phyloP scores from a whole-genome alignment of 30 jellyfish, hydroid and myxozoan species.

The Pelagia noctiluca region DNA sequence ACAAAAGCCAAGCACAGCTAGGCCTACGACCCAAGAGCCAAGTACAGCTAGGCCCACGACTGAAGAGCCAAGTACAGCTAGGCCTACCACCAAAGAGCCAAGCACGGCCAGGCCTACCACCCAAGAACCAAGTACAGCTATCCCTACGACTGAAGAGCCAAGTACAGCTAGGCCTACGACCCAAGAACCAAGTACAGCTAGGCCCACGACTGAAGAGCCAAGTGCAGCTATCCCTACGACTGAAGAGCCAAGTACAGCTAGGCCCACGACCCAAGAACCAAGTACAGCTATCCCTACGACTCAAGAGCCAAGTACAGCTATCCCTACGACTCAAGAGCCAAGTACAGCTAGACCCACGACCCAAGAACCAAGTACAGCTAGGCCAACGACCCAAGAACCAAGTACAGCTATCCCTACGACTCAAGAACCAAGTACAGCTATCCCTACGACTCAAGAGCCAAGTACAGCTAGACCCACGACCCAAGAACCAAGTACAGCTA shows the following conservation, averaged over 20 bases:
- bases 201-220: background rate
- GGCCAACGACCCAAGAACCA: background rate
- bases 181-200: background rate
- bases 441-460: background rate
- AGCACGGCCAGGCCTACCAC: background rate
- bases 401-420: background rate
- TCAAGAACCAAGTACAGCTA: background rate
- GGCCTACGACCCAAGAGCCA: slow-evolving; percentile 1
- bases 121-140: background rate
- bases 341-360: background rate
- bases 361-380: background rate
- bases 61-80: background rate
- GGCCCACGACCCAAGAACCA: background rate
- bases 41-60: background rate
- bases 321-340: background rate
- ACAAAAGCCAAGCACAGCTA: slow-evolving; percentile 1
- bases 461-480: background rate
- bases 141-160: background rate
- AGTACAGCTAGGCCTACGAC: background rate
- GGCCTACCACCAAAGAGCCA: background rate
- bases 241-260: background rate
- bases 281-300: background rate
- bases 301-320: background rate
- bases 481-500: background rate
- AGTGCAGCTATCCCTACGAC: background rate